Conservation (phyloP, 2,888 invertebrate species). For the Pyralis farinalis region DNA sequence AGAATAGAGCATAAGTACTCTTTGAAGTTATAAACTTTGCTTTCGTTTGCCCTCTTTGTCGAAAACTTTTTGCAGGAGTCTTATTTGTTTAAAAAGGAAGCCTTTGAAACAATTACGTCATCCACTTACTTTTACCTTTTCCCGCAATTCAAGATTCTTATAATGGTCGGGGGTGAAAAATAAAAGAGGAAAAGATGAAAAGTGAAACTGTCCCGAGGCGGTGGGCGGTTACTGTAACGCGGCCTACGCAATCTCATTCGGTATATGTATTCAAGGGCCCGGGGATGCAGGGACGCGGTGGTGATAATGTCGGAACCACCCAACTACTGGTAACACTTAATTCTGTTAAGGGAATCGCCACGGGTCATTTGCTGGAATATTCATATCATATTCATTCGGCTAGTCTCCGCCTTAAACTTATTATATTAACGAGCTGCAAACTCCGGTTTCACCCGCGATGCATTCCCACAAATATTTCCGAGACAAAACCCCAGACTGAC, state of each 20-base stretch:
- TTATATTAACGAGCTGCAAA: no score
- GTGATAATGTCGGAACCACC: not conserved
- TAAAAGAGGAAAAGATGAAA: not conserved
- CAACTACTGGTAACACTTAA: constrained; percentile 1
- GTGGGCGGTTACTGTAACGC: constrained; percentile 1
- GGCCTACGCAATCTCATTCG: not conserved
- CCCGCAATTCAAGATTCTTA: not conserved
- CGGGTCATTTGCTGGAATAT: not conserved
- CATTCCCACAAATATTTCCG: no score
- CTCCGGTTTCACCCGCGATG: no score
- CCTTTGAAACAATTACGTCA: not conserved
- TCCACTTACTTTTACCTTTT: no score
- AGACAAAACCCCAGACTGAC: no score
- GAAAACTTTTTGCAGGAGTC: not conserved
- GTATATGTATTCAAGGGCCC: not conserved
- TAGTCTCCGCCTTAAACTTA: no score
- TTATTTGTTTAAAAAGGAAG: not conserved
- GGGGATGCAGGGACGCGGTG: not conserved
- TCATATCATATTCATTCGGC: no score
- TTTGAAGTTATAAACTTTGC: no score
- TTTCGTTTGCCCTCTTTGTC: no score
- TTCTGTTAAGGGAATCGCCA: not conserved
- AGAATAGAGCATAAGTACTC: no score
- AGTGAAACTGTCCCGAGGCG: not conserved
- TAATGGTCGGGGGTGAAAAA: not conserved